Conservation (phyloP, 2,113 vertebrate species). For the Propithecus coquereli region DNA sequence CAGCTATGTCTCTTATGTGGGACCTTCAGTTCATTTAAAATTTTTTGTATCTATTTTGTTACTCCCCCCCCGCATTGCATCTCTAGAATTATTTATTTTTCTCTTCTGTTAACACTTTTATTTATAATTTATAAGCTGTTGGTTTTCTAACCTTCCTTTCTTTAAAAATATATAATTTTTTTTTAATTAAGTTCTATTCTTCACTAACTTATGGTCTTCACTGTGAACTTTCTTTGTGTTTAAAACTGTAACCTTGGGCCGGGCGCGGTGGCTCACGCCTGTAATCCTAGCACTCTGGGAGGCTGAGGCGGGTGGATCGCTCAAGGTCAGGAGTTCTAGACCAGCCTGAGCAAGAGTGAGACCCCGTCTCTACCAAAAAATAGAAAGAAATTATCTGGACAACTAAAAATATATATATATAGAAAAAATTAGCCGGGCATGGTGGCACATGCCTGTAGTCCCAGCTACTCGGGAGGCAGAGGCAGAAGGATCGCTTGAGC, state of each 20-base stretch:
- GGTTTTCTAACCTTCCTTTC: neutral
- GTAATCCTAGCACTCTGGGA: too few species aligned
- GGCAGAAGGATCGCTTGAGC: too few species aligned
- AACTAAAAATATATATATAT: too few species aligned
- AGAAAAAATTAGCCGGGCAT: too few species aligned
- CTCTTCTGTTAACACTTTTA: neutral
- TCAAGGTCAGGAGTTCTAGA: too few species aligned
- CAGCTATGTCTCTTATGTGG: neutral
- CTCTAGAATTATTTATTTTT: conserved; percentile 22
- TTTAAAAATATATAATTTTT: conserved; percentile 11
- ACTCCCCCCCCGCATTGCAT: neutral
- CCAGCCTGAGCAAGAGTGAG: too few species aligned
- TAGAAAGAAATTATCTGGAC: too few species aligned
- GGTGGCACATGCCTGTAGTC: too few species aligned
- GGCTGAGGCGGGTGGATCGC: too few species aligned
- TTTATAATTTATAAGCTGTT: conserved; percentile 3
- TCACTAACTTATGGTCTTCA: neutral
- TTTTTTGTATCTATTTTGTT: neutral
- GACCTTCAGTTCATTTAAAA: neutral
- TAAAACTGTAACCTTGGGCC: conserved; percentile 15
- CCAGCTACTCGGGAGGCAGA: too few species aligned
- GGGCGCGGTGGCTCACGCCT: too few species aligned
- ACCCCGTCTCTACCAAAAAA: too few species aligned
- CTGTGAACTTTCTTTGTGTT: conserved; percentile 25
- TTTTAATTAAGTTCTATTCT: neutral